A percentile compares a stretch with the other conserved stretches of the same genome.
phyloP scores from a whole-genome alignment of 2,888 invertebrate species.

The Drosophila neonasuta region DNA sequence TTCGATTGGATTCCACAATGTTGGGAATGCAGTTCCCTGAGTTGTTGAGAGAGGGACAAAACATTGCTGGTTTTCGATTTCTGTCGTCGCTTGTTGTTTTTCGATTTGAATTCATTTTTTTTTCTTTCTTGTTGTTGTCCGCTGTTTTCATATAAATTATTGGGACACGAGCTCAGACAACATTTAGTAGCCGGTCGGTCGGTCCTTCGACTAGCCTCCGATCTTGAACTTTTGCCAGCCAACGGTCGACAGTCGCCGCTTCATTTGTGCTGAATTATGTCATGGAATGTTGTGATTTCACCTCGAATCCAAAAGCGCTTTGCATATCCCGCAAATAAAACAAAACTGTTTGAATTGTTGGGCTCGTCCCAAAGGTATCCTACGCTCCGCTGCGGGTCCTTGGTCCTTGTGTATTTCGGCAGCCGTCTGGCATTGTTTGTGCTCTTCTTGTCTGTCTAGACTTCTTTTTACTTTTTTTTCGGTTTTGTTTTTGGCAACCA shows the following conservation, averaged over 20 bases:
- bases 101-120: slow-evolving; percentile 13
- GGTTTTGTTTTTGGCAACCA: slow-evolving; percentile 58
- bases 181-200: slow-evolving; percentile 33
- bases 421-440: slow-evolving; percentile 50
- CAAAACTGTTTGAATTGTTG: not conserved
- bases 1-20: slow-evolving; percentile 1
- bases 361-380: slow-evolving; percentile 40
- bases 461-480: slow-evolving; percentile 16
- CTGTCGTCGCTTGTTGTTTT: slow-evolving; percentile 30
- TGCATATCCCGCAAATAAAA: slow-evolving; percentile 41
- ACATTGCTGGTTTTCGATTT: slow-evolving; percentile 26
- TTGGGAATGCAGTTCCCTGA: slow-evolving; percentile 23
- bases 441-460: slow-evolving; percentile 52
- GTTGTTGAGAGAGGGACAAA: slow-evolving; percentile 1
- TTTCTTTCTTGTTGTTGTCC: not conserved
- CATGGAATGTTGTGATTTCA: slow-evolving; percentile 52
- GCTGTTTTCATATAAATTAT: slow-evolving; percentile 65
- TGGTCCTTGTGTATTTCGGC: slow-evolving; percentile 41
- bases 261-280: slow-evolving; percentile 60
- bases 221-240: slow-evolving; percentile 46
- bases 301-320: slow-evolving; percentile 39
- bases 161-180: slow-evolving; percentile 63
- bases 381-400: slow-evolving; percentile 11
- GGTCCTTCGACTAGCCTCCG: slow-evolving; percentile 28
- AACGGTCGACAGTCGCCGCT: slow-evolving; percentile 14